Conservation (phyloP, 2,113 vertebrate species). For the Lampris megalopsis region DNA sequence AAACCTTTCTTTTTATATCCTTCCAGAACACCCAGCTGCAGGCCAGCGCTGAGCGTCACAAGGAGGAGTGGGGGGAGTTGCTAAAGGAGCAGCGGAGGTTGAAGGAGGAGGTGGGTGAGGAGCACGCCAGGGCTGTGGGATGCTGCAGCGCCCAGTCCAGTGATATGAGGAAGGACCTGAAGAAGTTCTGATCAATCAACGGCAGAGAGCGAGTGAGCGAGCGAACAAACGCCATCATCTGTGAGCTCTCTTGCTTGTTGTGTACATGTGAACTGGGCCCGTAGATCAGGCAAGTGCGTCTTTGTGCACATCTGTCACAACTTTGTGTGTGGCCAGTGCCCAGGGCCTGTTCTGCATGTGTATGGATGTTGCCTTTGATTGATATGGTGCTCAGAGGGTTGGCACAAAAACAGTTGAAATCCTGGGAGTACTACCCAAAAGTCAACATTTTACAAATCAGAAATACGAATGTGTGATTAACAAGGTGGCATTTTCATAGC, state of each 20-base stretch:
- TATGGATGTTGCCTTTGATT: conserved; percentile 31
- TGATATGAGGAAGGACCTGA: conserved; percentile 89
- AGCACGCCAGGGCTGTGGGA: conserved; percentile 87
- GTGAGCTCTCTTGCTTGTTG: not conserved
- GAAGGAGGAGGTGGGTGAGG: conserved; percentile 86
- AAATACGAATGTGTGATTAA: conserved; percentile 46
- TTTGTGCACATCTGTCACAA: not conserved
- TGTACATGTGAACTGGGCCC: not conserved
- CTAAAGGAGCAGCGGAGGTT: conserved; percentile 84
- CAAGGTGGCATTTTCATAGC: conserved; percentile 42
- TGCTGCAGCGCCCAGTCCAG: conserved; percentile 86
- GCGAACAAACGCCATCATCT: not conserved
- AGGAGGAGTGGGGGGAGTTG: conserved; percentile 87
- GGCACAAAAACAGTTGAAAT: conserved; percentile 13
- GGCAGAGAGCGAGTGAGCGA: not conserved
- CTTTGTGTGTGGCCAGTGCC: not conserved
- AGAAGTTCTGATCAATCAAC: conserved; percentile 81
- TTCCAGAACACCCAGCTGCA: conserved; percentile 79
- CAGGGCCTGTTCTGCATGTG: conserved; percentile 15
- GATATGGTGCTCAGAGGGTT: conserved; percentile 9
- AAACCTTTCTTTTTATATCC: not conserved
- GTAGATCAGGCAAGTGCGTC: conserved; percentile 1
- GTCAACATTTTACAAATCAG: conserved; percentile 49
- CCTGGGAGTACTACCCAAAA: conserved; percentile 12
- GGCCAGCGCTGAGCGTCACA: conserved; percentile 75